Percentiles rank a stretch among this genome's conserved stretches.
These are phyloP conservation scores for Chanos chanos DNA, from an alignment of 2,797 vertebrate genomes.

Conservation along the genomic window DNA sequence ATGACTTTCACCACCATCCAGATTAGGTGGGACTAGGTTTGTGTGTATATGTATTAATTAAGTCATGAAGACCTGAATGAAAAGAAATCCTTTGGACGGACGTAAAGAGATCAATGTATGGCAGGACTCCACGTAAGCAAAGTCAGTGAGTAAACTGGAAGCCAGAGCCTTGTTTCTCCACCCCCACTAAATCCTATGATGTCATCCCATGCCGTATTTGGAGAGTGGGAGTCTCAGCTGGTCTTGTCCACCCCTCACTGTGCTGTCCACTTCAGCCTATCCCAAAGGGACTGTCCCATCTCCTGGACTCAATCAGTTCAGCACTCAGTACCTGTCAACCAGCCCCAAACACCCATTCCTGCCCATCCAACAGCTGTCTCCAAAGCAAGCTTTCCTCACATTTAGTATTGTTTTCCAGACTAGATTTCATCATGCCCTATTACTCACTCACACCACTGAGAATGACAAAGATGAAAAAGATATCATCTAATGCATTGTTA, in stretches of 20 bases:
- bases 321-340: conserved; percentile 55
- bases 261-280: conserved; percentile 21
- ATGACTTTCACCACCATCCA: too few species aligned
- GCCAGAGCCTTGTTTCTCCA: background rate
- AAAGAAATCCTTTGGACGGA: too few species aligned
- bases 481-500: too few species aligned
- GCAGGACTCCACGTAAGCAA: too few species aligned
- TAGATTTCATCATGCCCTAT: background rate
- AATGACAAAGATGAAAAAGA: too few species aligned
- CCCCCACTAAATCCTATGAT: background rate
- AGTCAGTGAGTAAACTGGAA: too few species aligned
- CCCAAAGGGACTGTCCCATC: conserved; percentile 48
- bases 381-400: conserved; percentile 29
- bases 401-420: conserved; percentile 12
- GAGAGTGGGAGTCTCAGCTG: conserved; percentile 56
- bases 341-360: conserved; percentile 22
- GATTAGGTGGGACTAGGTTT: too few species aligned
- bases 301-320: conserved; percentile 24
- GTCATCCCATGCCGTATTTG: too few species aligned
- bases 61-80: too few species aligned
- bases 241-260: conserved; percentile 9
- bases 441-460: too few species aligned
- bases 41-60: too few species aligned
- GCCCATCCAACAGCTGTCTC: conserved; percentile 11
- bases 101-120: too few species aligned